Conservation (phyloP, 2,888 invertebrate species). For the Andrena minutula region DNA sequence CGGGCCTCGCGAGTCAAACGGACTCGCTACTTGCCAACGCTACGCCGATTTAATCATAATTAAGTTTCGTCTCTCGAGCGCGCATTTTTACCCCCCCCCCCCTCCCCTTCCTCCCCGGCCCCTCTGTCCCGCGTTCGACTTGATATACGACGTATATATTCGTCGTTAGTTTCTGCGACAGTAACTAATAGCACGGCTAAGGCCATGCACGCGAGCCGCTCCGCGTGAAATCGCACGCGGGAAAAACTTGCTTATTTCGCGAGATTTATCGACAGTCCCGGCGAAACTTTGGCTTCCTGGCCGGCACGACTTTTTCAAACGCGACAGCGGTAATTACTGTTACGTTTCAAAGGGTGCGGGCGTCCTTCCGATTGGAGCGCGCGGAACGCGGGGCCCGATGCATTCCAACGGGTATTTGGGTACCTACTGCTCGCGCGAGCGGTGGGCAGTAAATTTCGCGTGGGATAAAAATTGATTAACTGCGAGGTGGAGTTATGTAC, state of each 20-base stretch:
- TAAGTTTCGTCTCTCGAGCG: constrained; percentile 35
- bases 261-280: constrained; percentile 35
- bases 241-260: constrained; percentile 25
- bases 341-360: no score
- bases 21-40: constrained; percentile 65
- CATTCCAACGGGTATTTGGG: no score
- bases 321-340: neutral
- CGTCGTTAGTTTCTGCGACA: constrained; percentile 56
- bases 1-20: constrained; percentile 59
- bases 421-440: no score
- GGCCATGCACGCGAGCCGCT: neutral
- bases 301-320: no score
- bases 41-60: constrained; percentile 64
- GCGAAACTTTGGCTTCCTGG: constrained; percentile 21
- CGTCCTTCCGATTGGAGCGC: no score
- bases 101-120: constrained; percentile 8
- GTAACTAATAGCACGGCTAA: constrained; percentile 45
- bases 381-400: no score
- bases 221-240: constrained; percentile 40
- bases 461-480: no score
- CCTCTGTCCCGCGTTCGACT: neutral
- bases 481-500: no score
- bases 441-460: no score
- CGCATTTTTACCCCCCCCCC: neutral
- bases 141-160: constrained; percentile 46